Evolutionary conservation across 2,888 invertebrate genomes (phyloP).

Genomic region (Drosophila flavopinicola): DNA sequence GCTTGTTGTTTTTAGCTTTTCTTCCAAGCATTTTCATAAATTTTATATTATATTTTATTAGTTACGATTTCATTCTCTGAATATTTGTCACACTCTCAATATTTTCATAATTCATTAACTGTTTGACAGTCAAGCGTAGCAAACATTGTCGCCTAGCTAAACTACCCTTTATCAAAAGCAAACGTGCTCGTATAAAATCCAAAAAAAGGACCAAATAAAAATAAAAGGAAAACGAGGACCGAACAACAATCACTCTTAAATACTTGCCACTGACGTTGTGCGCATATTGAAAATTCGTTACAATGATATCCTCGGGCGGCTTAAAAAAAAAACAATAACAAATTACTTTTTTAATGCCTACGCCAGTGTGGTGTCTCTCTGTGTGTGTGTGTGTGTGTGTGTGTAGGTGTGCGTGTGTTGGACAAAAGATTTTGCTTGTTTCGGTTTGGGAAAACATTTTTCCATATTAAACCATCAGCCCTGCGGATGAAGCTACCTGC

Average conservation of each 20-base stretch:
- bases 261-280: slow-evolving; percentile 58
- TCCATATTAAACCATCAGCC: slow-evolving; percentile 57
- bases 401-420: slow-evolving; percentile 39
- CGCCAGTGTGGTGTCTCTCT: slow-evolving; percentile 24
- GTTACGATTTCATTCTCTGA: neutral
- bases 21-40: too few species aligned
- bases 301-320: slow-evolving; percentile 59
- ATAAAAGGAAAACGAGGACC: slow-evolving; percentile 4
- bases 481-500: slow-evolving; percentile 56
- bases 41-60: neutral
- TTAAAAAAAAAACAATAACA: slow-evolving; percentile 66
- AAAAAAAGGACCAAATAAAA: slow-evolving; percentile 5
- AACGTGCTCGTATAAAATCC: slow-evolving; percentile 17
- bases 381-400: slow-evolving; percentile 9
- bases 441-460: slow-evolving; percentile 62
- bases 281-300: slow-evolving; percentile 62
- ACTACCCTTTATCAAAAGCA: slow-evolving; percentile 11
- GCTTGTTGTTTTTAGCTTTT: too few species aligned
- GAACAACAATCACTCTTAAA: slow-evolving; percentile 58
- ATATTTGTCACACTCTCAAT: too few species aligned
- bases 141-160: slow-evolving; percentile 3
- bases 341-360: slow-evolving; percentile 63
- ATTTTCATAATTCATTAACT: neutral
- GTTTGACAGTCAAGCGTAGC: neutral
- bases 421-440: slow-evolving; percentile 66